Base-by-base conservation (phyloP, 2,888 invertebrate genomes). In the Apodemia mormo region DNA sequence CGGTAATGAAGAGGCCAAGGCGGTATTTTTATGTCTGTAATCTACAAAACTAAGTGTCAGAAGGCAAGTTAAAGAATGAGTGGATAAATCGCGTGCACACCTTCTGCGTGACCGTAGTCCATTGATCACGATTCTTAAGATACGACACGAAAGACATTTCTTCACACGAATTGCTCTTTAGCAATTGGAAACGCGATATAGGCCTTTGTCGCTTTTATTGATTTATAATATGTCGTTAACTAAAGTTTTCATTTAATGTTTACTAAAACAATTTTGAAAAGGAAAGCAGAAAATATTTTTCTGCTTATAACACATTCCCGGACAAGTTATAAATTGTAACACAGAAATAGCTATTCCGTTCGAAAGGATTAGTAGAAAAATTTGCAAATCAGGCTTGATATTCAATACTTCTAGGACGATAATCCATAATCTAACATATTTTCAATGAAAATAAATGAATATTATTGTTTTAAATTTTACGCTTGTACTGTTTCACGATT, bases 61-160 rank as follows among this genome's bases (percentile, higher is more conserved):
- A 80, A 79, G 80, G 80, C 73, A 68, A 78, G 76, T 78, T 82
- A 78, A 85, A 79, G 84, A 83, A 83, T 82, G 80, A 80, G 79
- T 73, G 75, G 80, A 76, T 70, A 76, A 75, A 76, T 88, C 78
- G 89, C 89, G 89, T 89, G 89, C 77, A 67, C 74, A 65, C 69
- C 71, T 58, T 69, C 83, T 86, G 85, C 91, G 91, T 91, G 91
- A 89, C 89, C 85, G 75, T 69, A 73, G 79, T 72, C 83, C 85
- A 88, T 91, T 84, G 87, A 91, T 91, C 90, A 91, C 81, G 71
- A 77, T 80, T 83, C 85, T 83, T 83, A 82, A 88, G 88, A 86
- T 87, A 87, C 85, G 83, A 84, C 82, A 80, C 80, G 81, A 84
- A 85, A 82, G 87, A 88, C 87, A 87, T 72, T 78, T 84, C 87